Conservation (phyloP, 2,797 vertebrate genomes). For the Onychomys arenicola region DNA sequence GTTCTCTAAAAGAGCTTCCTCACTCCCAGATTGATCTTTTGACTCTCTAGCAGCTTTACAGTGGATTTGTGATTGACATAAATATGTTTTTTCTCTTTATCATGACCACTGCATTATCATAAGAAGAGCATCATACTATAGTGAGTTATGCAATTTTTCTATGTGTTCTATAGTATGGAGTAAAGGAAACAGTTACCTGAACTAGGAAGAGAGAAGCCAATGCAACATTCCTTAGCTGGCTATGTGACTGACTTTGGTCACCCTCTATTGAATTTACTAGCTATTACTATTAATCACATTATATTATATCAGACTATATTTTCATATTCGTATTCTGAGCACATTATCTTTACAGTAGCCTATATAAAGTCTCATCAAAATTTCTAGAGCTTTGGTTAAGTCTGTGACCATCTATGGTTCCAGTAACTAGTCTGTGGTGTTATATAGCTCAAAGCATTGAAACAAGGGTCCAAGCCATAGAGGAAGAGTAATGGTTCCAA, state of each 20-base stretch:
- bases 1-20: constrained; percentile 67
- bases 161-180: neutral
- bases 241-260: neutral
- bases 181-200: neutral
- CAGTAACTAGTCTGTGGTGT: neutral
- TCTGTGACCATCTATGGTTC: neutral
- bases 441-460: constrained; percentile 21
- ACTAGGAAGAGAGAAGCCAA: neutral
- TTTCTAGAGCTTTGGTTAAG: neutral
- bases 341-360: neutral
- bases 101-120: neutral
- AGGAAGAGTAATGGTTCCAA: neutral
- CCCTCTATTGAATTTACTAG: neutral
- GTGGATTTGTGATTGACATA: neutral
- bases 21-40: neutral
- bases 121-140: neutral
- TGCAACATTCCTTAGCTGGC: neutral
- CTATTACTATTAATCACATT: constrained; percentile 28
- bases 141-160: neutral
- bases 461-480: neutral
- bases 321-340: neutral
- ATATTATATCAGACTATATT: neutral
- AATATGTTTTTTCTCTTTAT: neutral
- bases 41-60: constrained; percentile 16
- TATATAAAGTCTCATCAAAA: neutral